Evolutionary conservation across 2,888 invertebrate species (phyloP), one percentile per base, ranked within the genome.

Genomic region (Sinelater perroti): DNA sequence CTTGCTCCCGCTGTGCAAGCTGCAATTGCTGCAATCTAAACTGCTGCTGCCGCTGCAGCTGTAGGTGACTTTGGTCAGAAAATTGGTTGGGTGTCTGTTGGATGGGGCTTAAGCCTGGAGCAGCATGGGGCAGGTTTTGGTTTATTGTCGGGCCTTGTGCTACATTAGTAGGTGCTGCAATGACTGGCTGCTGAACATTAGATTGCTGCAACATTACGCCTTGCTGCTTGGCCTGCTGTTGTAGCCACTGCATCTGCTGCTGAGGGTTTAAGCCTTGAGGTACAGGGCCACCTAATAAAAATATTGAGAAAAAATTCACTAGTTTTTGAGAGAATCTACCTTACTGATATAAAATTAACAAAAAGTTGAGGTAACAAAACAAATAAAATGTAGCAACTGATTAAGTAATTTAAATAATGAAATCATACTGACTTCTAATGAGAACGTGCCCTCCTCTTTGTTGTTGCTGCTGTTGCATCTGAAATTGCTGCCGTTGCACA

Each of bases 21-120:
- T 85, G 87, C 58, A 86, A 76, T 70, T 86, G 87, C 68, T 86
- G 85, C 64, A 86, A 80, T 71, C 86, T 82, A 71, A 83, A 83
- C 70, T 87, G 88, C 75, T 85, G 85, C 61, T 85, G 86, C 72
- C 84, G 80, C 70, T 85, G 70, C 70, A 84, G 78, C 69, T 76
- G 75, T 8, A 73, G 69, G 59, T 73, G 69, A 36, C 65, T 70
- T 58, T 72, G 73, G 20, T 75, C 72, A 18, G 56, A 42, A 47
- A 71, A 68, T 20, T 70, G 72, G n/a, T 70, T 56, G 21, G 70
- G 73, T 3, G 74, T 63, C 21, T 74, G 69, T 33, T 75, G 75
- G 17, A 77, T 74, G 1, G 77, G 76, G 47, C 77, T 78, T 63
- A 78, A 63, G 7, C 77, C 76, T 1, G 76, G 76, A 14, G 74